Conservation (phyloP, 2,888 invertebrate genomes). For the Pterobdella sp. region DNA sequence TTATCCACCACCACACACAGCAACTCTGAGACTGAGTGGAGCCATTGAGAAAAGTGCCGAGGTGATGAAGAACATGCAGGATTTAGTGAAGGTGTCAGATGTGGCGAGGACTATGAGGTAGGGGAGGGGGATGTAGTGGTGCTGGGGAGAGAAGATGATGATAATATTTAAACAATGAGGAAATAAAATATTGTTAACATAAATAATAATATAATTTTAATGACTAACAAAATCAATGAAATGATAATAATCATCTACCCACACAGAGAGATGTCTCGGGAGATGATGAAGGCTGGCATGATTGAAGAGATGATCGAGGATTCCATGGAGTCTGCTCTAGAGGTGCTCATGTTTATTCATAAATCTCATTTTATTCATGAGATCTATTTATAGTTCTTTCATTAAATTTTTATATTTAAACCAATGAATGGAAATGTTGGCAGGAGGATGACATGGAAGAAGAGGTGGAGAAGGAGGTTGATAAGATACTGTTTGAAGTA, state of each 20-base stretch:
- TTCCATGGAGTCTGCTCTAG: constrained; percentile 69
- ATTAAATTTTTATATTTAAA: not conserved
- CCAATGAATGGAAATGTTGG: constrained; percentile 53
- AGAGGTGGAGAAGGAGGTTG: constrained; percentile 84
- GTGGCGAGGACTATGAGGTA: constrained; percentile 83
- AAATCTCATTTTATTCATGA: not conserved
- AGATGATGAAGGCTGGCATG: constrained; percentile 98
- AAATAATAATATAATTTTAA: not conserved
- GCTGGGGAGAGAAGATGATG: not conserved
- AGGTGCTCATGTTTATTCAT: constrained; percentile 57
- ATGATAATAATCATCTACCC: too few species aligned
- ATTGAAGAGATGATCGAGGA: constrained; percentile 99
- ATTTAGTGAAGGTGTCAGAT: constrained; percentile 79
- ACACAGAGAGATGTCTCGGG: constrained; percentile 76
- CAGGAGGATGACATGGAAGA: constrained; percentile 85
- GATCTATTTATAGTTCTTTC: not conserved
- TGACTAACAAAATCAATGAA: not conserved
- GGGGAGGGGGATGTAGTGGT: not conserved
- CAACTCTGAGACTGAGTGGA: constrained; percentile 65
- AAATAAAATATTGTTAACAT: not conserved
- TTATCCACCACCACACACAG: constrained; percentile 4
- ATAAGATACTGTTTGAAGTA: constrained; percentile 62
- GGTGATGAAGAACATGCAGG: constrained; percentile 97
- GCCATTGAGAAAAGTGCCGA: constrained; percentile 88
- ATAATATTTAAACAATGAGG: too few species aligned